Base-by-base conservation (phyloP, 2,888 invertebrate species). In the Galerucella pusilla region DNA sequence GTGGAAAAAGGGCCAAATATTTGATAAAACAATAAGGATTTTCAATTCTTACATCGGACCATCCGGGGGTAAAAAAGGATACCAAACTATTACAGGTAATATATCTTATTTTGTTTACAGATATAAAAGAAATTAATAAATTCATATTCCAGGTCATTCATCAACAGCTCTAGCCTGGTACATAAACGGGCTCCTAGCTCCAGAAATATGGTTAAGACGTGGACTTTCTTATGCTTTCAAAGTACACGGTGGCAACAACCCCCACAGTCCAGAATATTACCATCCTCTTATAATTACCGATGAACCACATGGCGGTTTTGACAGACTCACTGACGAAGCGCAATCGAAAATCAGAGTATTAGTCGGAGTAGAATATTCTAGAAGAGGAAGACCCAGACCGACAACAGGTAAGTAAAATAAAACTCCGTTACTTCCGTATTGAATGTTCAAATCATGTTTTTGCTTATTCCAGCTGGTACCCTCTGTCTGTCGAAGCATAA, bases 231-330 rank as follows among this genome's bases (percentile, higher is more conserved):
- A 98, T 89, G 93, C 91, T 14, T 96, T 98, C 85, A 91, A 91
- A 84, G 93, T 94, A 68, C 89, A 89, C 77, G 97, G 97, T 63
- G 97, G 97, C 16, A 95, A 95, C 85, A 95, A 97, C 89, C 96
- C 96, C 59, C 95, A 96, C 86, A 94, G 94, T 81, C 91, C 96
- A 2, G 92, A 93, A 79, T 91, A 92, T 85, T 97, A 97, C 88
- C 97, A 97, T 89, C 97, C 97, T 0, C 89, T 97, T 74, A 94
- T 97, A 73, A 94, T 97, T 78, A 96, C 96, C 0, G 93, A 94
- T 84, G 96, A 96, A 84, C 92, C 94, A 0, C 92, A 92, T 81
- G 97, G 97, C 54, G 97, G 96, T 0, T 95, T 93, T 80, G 95
- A 94, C 82, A 90, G 92, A 74, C 88, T 95, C 11, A 91, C 91